phyloP scores from a whole-genome alignment of 2,888 invertebrate genomes.

The Pheosia gnoma region DNA sequence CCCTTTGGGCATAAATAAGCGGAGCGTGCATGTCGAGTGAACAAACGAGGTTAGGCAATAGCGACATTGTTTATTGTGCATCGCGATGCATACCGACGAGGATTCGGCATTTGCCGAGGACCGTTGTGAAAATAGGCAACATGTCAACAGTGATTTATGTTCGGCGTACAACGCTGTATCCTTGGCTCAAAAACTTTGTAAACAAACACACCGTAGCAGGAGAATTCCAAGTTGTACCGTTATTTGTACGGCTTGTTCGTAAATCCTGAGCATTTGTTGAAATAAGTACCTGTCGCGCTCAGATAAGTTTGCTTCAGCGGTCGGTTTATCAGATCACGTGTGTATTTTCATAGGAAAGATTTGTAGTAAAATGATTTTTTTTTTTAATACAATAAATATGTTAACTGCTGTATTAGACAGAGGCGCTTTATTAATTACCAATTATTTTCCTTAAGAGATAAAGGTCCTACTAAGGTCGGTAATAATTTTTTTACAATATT shows the following conservation, averaged over 20 bases:
- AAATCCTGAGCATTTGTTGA: constrained; percentile 37
- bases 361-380: too few species aligned
- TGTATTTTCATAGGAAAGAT: constrained; percentile 8
- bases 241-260: constrained; percentile 40
- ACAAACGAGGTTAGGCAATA: constrained; percentile 54
- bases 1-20: constrained; percentile 59
- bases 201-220: constrained; percentile 42
- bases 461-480: too few species aligned
- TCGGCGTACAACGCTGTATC: constrained; percentile 45
- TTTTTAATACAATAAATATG: too few species aligned
- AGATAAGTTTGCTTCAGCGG: background rate
- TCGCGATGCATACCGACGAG: constrained; percentile 38
- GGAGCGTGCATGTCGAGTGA: constrained; percentile 55
- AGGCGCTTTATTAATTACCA: too few species aligned
- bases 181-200: constrained; percentile 50
- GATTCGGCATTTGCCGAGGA: constrained; percentile 44
- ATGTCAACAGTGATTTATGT: constrained; percentile 54
- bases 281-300: constrained; percentile 20
- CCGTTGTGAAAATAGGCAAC: constrained; percentile 57
- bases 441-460: too few species aligned
- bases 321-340: constrained; percentile 1
- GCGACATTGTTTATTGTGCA: constrained; percentile 65
- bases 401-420: too few species aligned
- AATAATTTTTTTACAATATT: too few species aligned
- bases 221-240: constrained; percentile 37